A percentile compares a stretch with the other conserved stretches of the same genome.
Evolutionary conservation across 2,797 vertebrate species (phyloP).

Genomic region (Pipistrellus nathusii): DNA sequence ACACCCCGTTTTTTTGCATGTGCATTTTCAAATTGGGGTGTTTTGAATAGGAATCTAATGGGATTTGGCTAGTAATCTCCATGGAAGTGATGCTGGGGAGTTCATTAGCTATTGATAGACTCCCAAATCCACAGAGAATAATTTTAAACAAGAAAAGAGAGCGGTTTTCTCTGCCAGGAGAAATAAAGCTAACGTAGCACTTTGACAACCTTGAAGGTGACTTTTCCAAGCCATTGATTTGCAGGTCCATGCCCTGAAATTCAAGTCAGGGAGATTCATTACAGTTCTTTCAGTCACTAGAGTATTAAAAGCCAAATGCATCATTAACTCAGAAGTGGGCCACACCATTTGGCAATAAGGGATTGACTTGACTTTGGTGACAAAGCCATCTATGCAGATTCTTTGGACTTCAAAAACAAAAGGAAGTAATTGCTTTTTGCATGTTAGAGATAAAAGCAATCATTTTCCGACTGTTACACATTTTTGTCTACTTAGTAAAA

Average conservation of each 20-base stretch:
- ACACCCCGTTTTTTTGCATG: not conserved
- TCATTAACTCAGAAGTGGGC: conserved; percentile 86
- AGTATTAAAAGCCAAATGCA: conserved; percentile 85
- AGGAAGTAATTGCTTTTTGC: conserved; percentile 78
- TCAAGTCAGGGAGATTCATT: conserved; percentile 85
- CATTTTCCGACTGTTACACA: conserved; percentile 72
- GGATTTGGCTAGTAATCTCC: conserved; percentile 49
- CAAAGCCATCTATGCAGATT: conserved; percentile 79
- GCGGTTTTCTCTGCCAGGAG: not conserved
- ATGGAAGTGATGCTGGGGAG: conserved; percentile 55
- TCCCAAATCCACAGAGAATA: not conserved
- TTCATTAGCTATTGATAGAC: conserved; percentile 66
- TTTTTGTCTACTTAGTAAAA: conserved; percentile 70
- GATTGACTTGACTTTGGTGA: conserved; percentile 76
- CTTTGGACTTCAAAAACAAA: conserved; percentile 68
- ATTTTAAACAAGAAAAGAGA: conserved; percentile 72
- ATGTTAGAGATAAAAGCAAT: conserved; percentile 76
- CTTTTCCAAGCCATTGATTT: conserved; percentile 85
- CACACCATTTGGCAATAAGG: conserved; percentile 81
- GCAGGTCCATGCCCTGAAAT: conserved; percentile 84
- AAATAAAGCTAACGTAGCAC: conserved; percentile 70
- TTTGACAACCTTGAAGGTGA: conserved; percentile 85
- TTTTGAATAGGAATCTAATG: conserved; percentile 55
- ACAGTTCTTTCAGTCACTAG: conserved; percentile 78
- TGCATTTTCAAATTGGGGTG: conserved; percentile 67